Percentiles rank a stretch among this genome's conserved stretches.
phyloP scores from a whole-genome alignment of 2,888 invertebrate species.

The Scaptomyza cyrtandrae region DNA sequence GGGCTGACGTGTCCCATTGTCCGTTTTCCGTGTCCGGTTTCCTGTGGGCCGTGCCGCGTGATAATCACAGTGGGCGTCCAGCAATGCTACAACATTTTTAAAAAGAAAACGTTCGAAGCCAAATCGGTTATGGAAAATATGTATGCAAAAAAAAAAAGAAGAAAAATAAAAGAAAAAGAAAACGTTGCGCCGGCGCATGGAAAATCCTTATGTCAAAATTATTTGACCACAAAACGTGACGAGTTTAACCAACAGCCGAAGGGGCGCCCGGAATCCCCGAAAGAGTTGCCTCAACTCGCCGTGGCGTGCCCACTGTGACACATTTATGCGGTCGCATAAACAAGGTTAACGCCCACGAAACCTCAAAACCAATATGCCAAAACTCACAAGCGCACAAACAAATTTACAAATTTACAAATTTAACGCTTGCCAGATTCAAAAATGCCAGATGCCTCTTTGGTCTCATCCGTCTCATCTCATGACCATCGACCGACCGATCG shows the following conservation, averaged over 20 bases:
- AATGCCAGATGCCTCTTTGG: slow-evolving; percentile 63
- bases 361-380: slow-evolving; percentile 18
- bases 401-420: slow-evolving; percentile 52
- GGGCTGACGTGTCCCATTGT: slow-evolving; percentile 36
- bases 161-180: slow-evolving; percentile 14
- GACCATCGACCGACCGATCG: slow-evolving; percentile 28
- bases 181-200: slow-evolving; percentile 73
- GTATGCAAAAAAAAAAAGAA: neutral
- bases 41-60: slow-evolving; percentile 50
- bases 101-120: slow-evolving; percentile 21
- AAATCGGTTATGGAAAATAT: slow-evolving; percentile 1
- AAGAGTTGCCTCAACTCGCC: slow-evolving; percentile 62
- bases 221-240: slow-evolving; percentile 70
- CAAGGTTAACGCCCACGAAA: slow-evolving; percentile 80
- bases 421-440: slow-evolving; percentile 52
- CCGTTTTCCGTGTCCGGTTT: slow-evolving; percentile 27
- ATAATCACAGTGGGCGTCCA: slow-evolving; percentile 63
- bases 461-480: slow-evolving; percentile 12
- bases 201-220: slow-evolving; percentile 66
- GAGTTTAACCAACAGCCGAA: slow-evolving; percentile 76
- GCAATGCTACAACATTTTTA: slow-evolving; percentile 41
- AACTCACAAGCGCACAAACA: slow-evolving; percentile 22
- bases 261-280: slow-evolving; percentile 65
- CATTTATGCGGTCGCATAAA: slow-evolving; percentile 77
- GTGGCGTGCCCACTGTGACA: slow-evolving; percentile 59